A percentile compares a stretch with the other conserved stretches of the same genome.
phyloP scores from a whole-genome alignment of 2,113 vertebrate species.

The Prinia subflava region DNA sequence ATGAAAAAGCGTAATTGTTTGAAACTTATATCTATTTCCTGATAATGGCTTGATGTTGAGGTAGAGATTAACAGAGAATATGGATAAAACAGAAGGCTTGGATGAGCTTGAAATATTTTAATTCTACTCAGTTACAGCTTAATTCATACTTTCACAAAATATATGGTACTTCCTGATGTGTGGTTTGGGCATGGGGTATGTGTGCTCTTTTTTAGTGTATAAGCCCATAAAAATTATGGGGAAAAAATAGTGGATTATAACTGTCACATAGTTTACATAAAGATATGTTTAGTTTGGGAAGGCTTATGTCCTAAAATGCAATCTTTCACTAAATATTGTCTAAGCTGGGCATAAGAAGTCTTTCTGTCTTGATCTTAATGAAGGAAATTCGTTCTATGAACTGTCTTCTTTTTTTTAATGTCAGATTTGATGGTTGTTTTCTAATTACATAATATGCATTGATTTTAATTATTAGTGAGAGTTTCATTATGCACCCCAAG shows the following conservation, averaged over 20 bases:
- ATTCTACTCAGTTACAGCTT: neutral
- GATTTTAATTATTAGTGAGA: neutral
- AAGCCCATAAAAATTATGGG: neutral
- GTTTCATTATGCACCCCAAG: neutral
- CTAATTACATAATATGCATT: neutral
- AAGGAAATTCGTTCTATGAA: neutral
- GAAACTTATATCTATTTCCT: neutral
- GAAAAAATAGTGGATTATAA: neutral
- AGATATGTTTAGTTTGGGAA: neutral
- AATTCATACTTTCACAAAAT: neutral
- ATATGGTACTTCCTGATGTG: neutral
- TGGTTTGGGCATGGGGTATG: neutral
- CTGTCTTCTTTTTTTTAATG: neutral
- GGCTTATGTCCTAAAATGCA: neutral
- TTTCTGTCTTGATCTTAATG: neutral
- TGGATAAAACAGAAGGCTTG: neutral
- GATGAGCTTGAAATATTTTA: accelerated
- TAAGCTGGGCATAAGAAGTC: neutral
- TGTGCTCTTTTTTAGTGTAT: neutral
- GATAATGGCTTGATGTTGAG: neutral
- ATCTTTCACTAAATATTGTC: neutral
- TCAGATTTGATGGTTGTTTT: neutral
- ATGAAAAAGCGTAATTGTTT: neutral
- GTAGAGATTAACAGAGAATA: neutral
- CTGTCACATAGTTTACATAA: neutral